Percentiles rank a stretch among this genome's conserved stretches.
phyloP scores from a whole-genome alignment of 2,113 vertebrate genomes.

The Pagrus major region DNA sequence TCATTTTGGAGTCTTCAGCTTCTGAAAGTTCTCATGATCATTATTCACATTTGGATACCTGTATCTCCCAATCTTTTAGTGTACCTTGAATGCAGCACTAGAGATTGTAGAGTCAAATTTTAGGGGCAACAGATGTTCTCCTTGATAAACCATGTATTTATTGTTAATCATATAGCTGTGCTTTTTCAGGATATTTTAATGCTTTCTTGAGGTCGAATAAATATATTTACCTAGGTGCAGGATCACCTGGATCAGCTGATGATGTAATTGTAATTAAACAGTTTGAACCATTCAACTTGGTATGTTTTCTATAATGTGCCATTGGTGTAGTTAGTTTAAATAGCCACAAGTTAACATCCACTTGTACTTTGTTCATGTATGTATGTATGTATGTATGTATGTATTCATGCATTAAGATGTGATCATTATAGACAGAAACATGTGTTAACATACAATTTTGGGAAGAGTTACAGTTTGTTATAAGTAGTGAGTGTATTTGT shows the following conservation, averaged over 20 bases:
- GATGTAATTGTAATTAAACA: neutral
- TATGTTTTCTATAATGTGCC: neutral
- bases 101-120: slow-evolving; percentile 75
- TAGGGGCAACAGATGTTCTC: slow-evolving; percentile 31
- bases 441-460: neutral
- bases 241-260: too few relatives aligned
- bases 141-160: slow-evolving; percentile 13
- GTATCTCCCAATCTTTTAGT: neutral
- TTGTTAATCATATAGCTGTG: neutral
- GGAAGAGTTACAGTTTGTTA: neutral
- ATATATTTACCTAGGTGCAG: too few relatives aligned
- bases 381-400: too few relatives aligned
- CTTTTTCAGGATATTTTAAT: neutral
- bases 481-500: slow-evolving; percentile 2
- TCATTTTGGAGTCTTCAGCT: neutral
- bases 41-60: neutral
- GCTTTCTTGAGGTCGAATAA: neutral
- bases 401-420: neutral
- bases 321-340: neutral
- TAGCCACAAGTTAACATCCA: neutral
- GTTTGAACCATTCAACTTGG: neutral
- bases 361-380: neutral
- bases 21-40: neutral
- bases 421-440: neutral
- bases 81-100: slow-evolving; percentile 19